A percentile compares a stretch with the other conserved stretches of the same genome.
Evolutionary conservation across 2,888 invertebrate species (phyloP).

Genomic region (Steinernema carpocapsae): DNA sequence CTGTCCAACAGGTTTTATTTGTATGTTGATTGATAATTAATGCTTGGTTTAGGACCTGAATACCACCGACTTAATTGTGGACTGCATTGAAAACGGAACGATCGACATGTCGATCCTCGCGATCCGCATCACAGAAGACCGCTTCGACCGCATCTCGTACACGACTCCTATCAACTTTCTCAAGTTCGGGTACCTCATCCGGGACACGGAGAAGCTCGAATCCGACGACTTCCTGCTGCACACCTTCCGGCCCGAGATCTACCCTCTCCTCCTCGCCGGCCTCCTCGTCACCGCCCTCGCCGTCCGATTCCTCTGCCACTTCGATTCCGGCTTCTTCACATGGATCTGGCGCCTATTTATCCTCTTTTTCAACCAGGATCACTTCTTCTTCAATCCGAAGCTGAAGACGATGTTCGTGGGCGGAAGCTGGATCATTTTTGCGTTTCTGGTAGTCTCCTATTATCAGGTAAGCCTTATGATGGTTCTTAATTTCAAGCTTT

Average conservation of each 20-base stretch:
- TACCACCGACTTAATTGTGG: neutral
- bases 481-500: too few species aligned
- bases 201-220: neutral
- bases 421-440: neutral
- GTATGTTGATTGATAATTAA: too few species aligned
- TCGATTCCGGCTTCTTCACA: neutral
- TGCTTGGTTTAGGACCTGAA: neutral
- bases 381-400: slow-evolving; percentile 7
- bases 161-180: slow-evolving; percentile 17
- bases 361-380: slow-evolving; percentile 13
- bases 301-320: neutral
- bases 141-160: neutral
- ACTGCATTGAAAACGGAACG: neutral
- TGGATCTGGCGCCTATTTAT: slow-evolving; percentile 10
- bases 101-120: slow-evolving; percentile 5
- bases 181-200: neutral
- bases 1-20: neutral
- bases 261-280: neutral
- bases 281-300: neutral
- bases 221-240: slow-evolving; percentile 12
- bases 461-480: slow-evolving; percentile 18
- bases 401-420: neutral
- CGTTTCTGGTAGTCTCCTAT: neutral
- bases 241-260: slow-evolving; percentile 18
- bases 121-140: neutral